Base-by-base conservation (phyloP, 92 coral and sea anemone genomes). In the Porites cylindrica region DNA sequence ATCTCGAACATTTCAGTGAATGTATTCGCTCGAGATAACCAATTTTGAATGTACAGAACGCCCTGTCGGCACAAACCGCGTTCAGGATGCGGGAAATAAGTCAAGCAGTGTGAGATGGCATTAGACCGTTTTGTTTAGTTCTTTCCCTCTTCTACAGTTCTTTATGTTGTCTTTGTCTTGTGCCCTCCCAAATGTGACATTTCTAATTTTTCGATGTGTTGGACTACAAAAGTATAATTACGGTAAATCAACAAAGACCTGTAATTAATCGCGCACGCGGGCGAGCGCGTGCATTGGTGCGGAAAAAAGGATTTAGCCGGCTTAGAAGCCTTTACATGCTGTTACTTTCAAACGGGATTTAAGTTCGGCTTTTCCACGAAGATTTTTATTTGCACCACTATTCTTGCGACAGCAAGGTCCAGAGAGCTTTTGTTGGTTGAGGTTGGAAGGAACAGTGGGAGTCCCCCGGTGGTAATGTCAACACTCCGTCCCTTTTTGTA, bases 401-500 rank as follows among this genome's bases (percentile, higher is more conserved):
- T 51, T 76, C 82, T 73, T 89, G 93, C 65, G 93, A 91, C 85
- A 72, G 51, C 63, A 20, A 84, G 86, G 86, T 74, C 87, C 70
- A 74, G 29, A 77, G 93, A 12, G 87, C 95, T 90, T 86, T 92
- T 92, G 95, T 92, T 91, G 79, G 84, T 89, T 66, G 89, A 86
- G 92, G 90, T 88, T 54, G 89, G 88, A 77, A 86, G 82, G 68
- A 90, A 78, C 91, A 89, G 93, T 90, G 32, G 95, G 95, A 81
- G 70, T 54, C 81, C 70, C 81, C 79, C 88, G 66, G 83, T 76
- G 84, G 89, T 80, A 72, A 50, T 76, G 84, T 88, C 91, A 92
- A 92, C 90, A 88, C 81, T 81, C 62, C 81, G 11, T 75, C 77
- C 73, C 67, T 70, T 81, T 10, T 88, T 88, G 91, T 73, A 54